These are phyloP conservation scores for Lophura nycthemera DNA, from an alignment of 2,113 vertebrate genomes.

Conservation along the genomic window DNA sequence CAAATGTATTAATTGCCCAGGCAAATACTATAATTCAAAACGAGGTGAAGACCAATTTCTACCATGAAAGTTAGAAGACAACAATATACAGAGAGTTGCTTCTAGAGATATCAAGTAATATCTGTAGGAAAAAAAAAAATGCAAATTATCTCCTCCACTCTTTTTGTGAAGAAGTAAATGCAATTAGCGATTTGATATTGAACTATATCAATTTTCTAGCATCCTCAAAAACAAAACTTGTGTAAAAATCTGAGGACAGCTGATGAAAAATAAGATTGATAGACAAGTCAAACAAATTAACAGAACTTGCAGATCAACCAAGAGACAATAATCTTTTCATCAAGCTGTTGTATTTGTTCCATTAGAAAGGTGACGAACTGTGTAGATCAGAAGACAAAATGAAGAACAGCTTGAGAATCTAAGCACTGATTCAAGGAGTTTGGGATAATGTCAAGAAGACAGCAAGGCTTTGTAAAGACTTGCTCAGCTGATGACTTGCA, in stretches of 20 bases:
- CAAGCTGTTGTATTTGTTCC: not conserved
- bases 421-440: not conserved
- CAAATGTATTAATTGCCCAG: not conserved
- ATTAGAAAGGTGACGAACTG: not conserved
- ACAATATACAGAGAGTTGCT: not conserved
- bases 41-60: not conserved
- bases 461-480: not conserved
- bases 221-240: not conserved
- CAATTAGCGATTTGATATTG: not conserved
- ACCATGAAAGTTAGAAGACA: not conserved
- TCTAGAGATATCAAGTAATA: not conserved
- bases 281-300: not conserved
- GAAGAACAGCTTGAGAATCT: not conserved
- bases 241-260: not conserved
- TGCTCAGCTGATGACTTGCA: not conserved
- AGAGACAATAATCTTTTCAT: not conserved
- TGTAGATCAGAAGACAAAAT: not conserved
- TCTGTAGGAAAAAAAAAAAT: not conserved
- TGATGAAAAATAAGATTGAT: not conserved
- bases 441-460: not conserved
- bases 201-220: not conserved
- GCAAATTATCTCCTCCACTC: not conserved
- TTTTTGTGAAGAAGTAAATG: not conserved
- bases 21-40: not conserved
- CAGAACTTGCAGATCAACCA: not conserved